A percentile compares a stretch with the other conserved stretches of the same genome.
Evolutionary conservation across 2,113 vertebrate species (phyloP).

Genomic region (Calonectris borealis): DNA sequence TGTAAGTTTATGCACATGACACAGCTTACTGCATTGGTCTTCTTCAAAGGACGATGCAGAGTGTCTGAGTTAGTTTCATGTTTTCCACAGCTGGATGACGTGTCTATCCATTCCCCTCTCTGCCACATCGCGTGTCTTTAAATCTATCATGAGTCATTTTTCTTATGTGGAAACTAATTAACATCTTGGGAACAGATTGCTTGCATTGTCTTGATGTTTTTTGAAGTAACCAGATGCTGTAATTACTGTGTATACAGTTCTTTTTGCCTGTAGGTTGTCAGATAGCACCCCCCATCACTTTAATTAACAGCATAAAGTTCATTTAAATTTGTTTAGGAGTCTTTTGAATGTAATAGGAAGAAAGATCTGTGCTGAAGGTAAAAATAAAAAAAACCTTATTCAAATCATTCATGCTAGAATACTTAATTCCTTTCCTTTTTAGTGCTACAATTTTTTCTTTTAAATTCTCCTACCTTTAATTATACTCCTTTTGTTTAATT

Average conservation of each 20-base stretch:
- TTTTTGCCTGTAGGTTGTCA: constrained; percentile 1
- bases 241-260: not conserved
- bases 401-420: not conserved
- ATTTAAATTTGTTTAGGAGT: constrained; percentile 20
- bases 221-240: constrained; percentile 23
- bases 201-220: not conserved
- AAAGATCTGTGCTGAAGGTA: not conserved
- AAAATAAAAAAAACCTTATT: not conserved
- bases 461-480: not conserved
- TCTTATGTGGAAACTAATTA: constrained; percentile 6
- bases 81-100: constrained; percentile 1
- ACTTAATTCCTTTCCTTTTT: not conserved
- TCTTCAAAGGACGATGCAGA: not conserved
- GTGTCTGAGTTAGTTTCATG: not conserved
- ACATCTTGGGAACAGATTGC: constrained; percentile 41
- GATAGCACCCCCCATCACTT: not conserved
- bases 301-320: not conserved
- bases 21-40: not conserved
- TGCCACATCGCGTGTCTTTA: not conserved
- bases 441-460: not conserved
- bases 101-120: not conserved
- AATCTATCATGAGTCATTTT: not conserved
- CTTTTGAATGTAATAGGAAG: not conserved
- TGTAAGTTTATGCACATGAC: not conserved
- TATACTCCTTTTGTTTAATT: not conserved